phyloP scores from a whole-genome alignment of 2,888 invertebrate species.

The Eustalomyia histrio region DNA sequence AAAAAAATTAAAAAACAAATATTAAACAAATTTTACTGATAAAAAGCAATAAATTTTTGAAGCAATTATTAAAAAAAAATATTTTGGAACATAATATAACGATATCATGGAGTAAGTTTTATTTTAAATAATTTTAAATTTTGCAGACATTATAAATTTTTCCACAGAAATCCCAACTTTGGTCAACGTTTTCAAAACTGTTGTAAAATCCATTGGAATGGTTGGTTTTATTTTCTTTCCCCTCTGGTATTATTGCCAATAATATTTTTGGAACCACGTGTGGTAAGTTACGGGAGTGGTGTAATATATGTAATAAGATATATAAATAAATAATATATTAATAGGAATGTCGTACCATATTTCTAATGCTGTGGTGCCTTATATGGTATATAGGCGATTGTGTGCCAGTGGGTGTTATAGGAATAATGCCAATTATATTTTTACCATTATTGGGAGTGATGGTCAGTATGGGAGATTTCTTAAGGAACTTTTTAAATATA shows the following conservation, averaged over 20 bases:
- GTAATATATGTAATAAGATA: neutral
- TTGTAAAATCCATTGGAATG: conserved; percentile 49
- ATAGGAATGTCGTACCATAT: conserved; percentile 40
- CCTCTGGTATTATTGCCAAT: conserved; percentile 30
- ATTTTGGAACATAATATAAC: too few species aligned
- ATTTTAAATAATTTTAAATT: neutral
- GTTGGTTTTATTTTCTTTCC: conserved; percentile 23
- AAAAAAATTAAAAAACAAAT: too few species aligned
- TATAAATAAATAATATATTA: neutral
- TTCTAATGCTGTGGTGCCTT: conserved; percentile 33
- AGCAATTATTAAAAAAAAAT: too few species aligned
- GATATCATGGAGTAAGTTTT: conserved; percentile 19
- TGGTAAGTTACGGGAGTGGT: conserved; percentile 8
- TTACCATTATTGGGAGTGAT: conserved; percentile 38
- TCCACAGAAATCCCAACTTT: conserved; percentile 6
- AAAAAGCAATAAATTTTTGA: too few species aligned
- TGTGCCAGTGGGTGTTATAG: conserved; percentile 23
- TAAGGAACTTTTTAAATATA: too few species aligned
- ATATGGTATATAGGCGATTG: conserved; percentile 36
- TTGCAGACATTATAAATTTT: neutral
- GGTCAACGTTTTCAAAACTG: conserved; percentile 23
- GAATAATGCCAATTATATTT: conserved; percentile 32
- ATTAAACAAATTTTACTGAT: too few species aligned
- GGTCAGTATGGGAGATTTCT: conserved; percentile 17
- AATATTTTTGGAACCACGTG: conserved; percentile 28